phyloP scores from a whole-genome alignment of 2,113 vertebrate genomes.

The Seriola dumerili region DNA sequence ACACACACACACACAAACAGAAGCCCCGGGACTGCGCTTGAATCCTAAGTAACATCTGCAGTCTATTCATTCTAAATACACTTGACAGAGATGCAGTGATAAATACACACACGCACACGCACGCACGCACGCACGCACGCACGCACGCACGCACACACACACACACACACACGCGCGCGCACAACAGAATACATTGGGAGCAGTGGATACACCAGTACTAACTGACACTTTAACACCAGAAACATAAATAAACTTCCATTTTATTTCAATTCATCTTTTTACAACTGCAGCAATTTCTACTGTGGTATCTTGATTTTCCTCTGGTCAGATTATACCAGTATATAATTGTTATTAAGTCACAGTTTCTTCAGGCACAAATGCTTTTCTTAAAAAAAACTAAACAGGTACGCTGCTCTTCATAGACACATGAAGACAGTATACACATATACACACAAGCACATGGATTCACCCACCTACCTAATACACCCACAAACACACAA shows the following conservation, averaged over 20 bases:
- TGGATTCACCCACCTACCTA: background rate
- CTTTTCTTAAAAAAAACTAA: background rate
- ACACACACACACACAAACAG: slow-evolving; percentile 24
- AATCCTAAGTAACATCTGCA: slow-evolving; percentile 64
- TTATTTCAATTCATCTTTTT: background rate
- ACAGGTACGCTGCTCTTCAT: background rate
- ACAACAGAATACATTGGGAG: background rate
- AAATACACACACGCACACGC: slow-evolving; percentile 21
- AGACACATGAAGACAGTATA: background rate
- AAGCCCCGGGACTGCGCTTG: slow-evolving; percentile 29
- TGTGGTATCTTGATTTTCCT: background rate
- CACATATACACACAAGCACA: slow-evolving; percentile 12
- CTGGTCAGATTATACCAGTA: background rate
- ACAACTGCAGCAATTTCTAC: background rate
- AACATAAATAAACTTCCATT: background rate
- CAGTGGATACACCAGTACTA: background rate
- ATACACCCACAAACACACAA: slow-evolving; percentile 33
- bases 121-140: slow-evolving; percentile 4
- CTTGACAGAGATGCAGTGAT: slow-evolving; percentile 49
- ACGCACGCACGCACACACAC: slow-evolving; percentile 9
- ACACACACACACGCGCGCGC: slow-evolving; percentile 16
- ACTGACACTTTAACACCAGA: no score
- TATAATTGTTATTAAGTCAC: background rate
- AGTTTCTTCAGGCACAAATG: background rate
- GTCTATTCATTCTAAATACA: slow-evolving; percentile 61